Conservation (phyloP, 2,797 vertebrate genomes). For the Heteromormyrus szaboi region DNA sequence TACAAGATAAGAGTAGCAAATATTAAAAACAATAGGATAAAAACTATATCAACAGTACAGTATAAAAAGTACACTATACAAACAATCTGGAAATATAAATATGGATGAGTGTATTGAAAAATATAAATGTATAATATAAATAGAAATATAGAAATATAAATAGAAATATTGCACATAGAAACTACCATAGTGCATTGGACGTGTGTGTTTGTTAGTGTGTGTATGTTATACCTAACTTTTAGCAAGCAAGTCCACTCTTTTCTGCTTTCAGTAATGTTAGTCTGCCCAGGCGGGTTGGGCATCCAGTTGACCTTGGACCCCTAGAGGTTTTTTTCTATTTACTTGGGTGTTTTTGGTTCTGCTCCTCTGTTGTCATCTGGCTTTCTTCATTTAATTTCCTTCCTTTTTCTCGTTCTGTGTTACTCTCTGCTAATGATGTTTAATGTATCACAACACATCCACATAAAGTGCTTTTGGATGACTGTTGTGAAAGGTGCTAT, state of each 20-base stretch:
- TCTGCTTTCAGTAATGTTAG: not conserved
- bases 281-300: not conserved
- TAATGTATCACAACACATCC: not conserved
- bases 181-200: not conserved
- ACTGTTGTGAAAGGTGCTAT: not conserved
- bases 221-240: not conserved
- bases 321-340: not conserved
- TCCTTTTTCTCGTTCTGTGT: not conserved
- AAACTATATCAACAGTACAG: not conserved
- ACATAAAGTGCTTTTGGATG: not conserved
- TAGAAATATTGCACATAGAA: not conserved
- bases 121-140: not conserved
- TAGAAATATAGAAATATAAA: not conserved
- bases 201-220: not conserved
- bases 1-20: not conserved
- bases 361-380: not conserved
- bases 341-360: not conserved
- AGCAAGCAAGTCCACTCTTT: not conserved
- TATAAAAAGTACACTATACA: not conserved
- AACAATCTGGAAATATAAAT: not conserved
- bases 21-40: not conserved
- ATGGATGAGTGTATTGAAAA: not conserved
- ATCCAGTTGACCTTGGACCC: not conserved
- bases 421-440: not conserved
- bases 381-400: not conserved